Conservation (phyloP, 2,888 invertebrate species). For the Microctonus aethiopoides region DNA sequence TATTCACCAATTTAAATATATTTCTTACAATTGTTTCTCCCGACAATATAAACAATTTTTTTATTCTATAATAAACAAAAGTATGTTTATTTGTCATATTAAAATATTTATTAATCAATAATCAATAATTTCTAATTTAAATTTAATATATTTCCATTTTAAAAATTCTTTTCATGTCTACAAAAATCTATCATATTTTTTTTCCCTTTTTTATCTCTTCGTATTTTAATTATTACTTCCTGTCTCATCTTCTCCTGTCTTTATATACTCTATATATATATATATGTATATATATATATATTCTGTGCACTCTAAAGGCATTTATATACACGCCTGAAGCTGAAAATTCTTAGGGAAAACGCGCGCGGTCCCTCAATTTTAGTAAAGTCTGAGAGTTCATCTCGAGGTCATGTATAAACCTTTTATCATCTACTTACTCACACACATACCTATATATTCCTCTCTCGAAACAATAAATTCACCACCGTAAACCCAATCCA, state of each 20-base stretch:
- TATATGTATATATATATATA: too few species aligned
- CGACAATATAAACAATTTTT: neutral
- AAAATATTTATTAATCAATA: neutral
- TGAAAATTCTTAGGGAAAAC: neutral
- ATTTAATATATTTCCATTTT: too few species aligned
- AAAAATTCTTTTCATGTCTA: neutral
- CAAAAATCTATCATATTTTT: neutral
- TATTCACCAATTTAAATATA: neutral
- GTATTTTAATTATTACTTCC: neutral
- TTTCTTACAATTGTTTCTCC: neutral
- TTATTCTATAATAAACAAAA: too few species aligned
- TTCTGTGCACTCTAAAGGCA: neutral
- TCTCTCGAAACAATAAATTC: conserved; percentile 48
- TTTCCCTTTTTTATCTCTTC: neutral
- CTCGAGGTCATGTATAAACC: conserved; percentile 27
- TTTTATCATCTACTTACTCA: conserved; percentile 44
- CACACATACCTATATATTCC: conserved; percentile 37
- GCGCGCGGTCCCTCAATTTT: conserved; percentile 8
- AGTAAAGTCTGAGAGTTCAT: conserved; percentile 43
- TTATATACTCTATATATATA: neutral
- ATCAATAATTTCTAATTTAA: too few species aligned
- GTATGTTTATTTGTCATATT: neutral
- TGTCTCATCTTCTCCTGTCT: neutral
- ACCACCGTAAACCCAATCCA: conserved; percentile 39
- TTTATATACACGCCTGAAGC: neutral